These are phyloP conservation scores for Glossosoma conforme DNA, from an alignment of 1,140 invertebrate species.

Conservation along the genomic window DNA sequence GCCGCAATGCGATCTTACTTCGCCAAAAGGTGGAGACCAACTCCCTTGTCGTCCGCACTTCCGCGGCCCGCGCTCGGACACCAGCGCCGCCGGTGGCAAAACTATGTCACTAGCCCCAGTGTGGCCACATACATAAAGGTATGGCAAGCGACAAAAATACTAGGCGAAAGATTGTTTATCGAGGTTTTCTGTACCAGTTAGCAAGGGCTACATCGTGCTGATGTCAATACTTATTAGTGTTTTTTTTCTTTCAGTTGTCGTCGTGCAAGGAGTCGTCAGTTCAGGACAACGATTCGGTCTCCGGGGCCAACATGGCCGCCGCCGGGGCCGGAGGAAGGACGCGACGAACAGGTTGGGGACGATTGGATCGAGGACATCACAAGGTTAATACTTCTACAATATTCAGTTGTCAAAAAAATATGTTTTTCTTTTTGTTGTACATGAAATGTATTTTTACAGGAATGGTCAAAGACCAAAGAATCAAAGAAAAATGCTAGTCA, in stretches of 20 bases:
- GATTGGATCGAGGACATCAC: slow-evolving; percentile 22
- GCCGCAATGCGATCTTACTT: too few relatives aligned
- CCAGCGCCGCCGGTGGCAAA: too few relatives aligned
- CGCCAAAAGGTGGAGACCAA: too few relatives aligned
- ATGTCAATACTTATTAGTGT: background rate
- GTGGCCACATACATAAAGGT: too few relatives aligned
- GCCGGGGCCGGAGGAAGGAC: slow-evolving; percentile 9
- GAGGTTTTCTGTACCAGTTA: too few relatives aligned
- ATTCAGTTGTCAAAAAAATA: background rate
- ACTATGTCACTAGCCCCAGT: too few relatives aligned
- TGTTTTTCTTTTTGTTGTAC: background rate
- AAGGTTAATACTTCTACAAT: slow-evolving; percentile 16
- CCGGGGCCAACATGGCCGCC: background rate
- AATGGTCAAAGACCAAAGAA: slow-evolving; percentile 46
- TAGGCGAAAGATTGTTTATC: too few relatives aligned
- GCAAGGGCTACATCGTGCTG: background rate
- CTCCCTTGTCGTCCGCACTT: too few relatives aligned
- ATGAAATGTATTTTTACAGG: slow-evolving; percentile 34
- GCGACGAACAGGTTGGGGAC: slow-evolving; percentile 22
- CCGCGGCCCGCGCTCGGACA: too few relatives aligned
- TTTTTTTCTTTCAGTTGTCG: slow-evolving; percentile 18
- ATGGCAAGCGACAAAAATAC: too few relatives aligned
- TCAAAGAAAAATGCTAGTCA: slow-evolving; percentile 45
- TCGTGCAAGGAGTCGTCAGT: slow-evolving; percentile 28
- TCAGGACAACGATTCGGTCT: slow-evolving; percentile 24